Evolutionary conservation across 2,888 invertebrate species (phyloP), one percentile per base, ranked within the genome.

Genomic region (Drosophila demipolita): DNA sequence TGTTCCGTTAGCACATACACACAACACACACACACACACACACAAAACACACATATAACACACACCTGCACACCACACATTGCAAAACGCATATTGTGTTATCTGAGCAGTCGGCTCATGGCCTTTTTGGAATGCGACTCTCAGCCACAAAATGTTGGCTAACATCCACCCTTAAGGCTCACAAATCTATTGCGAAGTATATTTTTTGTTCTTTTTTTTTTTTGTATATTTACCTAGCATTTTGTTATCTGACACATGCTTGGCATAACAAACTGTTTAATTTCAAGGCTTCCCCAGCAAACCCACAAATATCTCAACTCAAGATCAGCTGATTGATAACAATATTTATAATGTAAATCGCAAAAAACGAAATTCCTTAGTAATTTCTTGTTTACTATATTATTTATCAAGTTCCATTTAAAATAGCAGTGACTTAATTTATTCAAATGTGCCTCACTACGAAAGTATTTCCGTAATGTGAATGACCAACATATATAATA

Each of bases 21-120:
- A 38, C 20, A 35, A n/a, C n/a, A 12, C 42, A 75, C 4, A 40
- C 8, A 23, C 9, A 32, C 42, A 45, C 42, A 36, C 29, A 60
- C 33, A n/a, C 26, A 26, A n/a, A n/a, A n/a, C n/a, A n/a, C n/a
- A n/a, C n/a, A n/a, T 23, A 23, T 23, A 23, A 32, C 42, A 45
- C 42, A 36, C 29, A 60, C 33, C 11, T 26, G 32, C 26, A 35
- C 20, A 54, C 15, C 20, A 54, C n/a, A 26, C 35, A 77, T 84
- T 89, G 87, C 87, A 87, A 89, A 89, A 87, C 87, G 83, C 83
- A 89, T 87, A 78, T 83, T 62, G 48, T 74, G 69, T 86, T 85
- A 85, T 85, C 85, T 72, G 40, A 15, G 38, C 45, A 45, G 45
- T 8, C 15, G 45, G 15, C 45, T 15, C 45, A 15, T 45, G 45